Evolutionary conservation across 2,113 vertebrate genomes (phyloP).

Genomic region (Labeo catla): DNA sequence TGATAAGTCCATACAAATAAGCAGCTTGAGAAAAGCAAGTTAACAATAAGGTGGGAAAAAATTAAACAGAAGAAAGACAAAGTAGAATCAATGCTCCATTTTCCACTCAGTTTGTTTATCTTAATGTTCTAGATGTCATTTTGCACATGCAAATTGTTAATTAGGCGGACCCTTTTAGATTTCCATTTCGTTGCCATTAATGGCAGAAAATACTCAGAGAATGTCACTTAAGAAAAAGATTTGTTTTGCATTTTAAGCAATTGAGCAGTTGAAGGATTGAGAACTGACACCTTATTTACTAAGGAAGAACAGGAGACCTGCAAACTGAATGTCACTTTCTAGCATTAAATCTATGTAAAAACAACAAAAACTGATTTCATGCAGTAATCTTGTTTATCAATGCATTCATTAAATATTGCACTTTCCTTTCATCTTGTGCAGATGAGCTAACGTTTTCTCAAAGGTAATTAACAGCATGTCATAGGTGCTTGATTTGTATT

Average conservation of each 20-base stretch:
- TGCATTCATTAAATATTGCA: background rate
- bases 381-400: background rate
- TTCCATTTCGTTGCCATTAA: slow-evolving; percentile 1
- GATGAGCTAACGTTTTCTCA: background rate
- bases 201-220: background rate
- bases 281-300: background rate
- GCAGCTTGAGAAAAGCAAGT: background rate
- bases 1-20: background rate
- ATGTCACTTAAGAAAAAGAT: slow-evolving; percentile 5
- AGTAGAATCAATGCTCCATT: background rate
- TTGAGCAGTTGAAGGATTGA: background rate
- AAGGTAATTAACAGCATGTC: background rate
- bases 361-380: background rate
- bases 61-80: background rate
- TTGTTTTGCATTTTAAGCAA: background rate
- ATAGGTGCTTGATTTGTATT: background rate
- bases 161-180: background rate
- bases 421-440: background rate
- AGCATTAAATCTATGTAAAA: background rate
- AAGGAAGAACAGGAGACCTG: background rate
- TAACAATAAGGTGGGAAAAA: background rate
- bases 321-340: background rate
- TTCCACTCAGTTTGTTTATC: background rate
- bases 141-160: slow-evolving; percentile 8
- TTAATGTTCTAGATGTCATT: background rate